Percentiles rank a stretch among this genome's conserved stretches.
Evolutionary conservation across 1,140 invertebrate species (phyloP).

Genomic region (Bombyx mandarina): DNA sequence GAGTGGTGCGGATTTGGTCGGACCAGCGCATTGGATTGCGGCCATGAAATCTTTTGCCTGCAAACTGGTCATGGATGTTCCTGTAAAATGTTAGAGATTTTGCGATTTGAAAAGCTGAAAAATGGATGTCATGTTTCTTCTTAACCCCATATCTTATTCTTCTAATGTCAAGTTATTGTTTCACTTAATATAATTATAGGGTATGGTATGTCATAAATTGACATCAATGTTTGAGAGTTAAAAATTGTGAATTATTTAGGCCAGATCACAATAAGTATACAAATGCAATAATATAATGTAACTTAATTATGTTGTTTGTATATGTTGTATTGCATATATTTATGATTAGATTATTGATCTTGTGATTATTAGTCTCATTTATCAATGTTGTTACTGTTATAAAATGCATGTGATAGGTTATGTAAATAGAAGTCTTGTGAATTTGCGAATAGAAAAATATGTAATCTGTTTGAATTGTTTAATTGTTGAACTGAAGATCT

Average conservation of each 20-base stretch:
- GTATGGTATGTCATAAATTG: too few species aligned
- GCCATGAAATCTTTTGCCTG: too few species aligned
- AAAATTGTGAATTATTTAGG: slow-evolving; percentile 9
- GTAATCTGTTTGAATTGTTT: slow-evolving; percentile 2
- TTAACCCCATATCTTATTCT: too few species aligned
- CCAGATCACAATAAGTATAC: slow-evolving; percentile 28
- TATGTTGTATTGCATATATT: slow-evolving; percentile 44
- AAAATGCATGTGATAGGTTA: slow-evolving; percentile 46
- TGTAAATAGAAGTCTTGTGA: slow-evolving; percentile 36
- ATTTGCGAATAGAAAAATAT: neutral
- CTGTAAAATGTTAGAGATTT: too few species aligned
- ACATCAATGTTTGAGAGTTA: too few species aligned
- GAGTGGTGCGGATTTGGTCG: too few species aligned
- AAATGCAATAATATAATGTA: slow-evolving; percentile 24
- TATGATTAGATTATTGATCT: slow-evolving; percentile 23
- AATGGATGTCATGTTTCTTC: too few species aligned
- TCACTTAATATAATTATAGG: too few species aligned
- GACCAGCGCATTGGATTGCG: too few species aligned
- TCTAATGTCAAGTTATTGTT: too few species aligned
- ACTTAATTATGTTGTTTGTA: slow-evolving; percentile 32
- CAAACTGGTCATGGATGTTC: too few species aligned
- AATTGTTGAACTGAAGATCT: slow-evolving; percentile 28
- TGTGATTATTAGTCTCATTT: slow-evolving; percentile 36
- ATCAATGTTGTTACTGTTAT: slow-evolving; percentile 38
- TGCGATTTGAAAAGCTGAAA: too few species aligned